These are phyloP conservation scores for Siniperca scherzeri DNA, from an alignment of 2,797 vertebrate genomes.

Conservation along the genomic window DNA sequence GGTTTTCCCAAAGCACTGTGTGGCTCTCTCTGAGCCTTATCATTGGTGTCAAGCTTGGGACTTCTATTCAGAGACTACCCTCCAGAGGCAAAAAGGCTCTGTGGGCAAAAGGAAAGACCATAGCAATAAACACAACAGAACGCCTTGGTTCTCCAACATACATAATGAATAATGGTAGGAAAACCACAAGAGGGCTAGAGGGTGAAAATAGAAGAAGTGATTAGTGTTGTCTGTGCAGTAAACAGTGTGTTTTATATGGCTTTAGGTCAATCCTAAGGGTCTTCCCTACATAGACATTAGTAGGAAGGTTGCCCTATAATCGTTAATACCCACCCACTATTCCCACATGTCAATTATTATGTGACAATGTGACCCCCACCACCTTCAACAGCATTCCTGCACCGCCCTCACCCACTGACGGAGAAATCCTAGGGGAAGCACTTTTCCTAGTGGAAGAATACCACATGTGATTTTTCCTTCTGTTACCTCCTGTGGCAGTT, in stretches of 20 bases:
- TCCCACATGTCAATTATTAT: constrained; percentile 41
- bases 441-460: constrained; percentile 35
- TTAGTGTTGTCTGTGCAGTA: constrained; percentile 40
- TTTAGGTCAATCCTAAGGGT: constrained; percentile 42
- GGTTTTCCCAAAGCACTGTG: constrained; percentile 59
- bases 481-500: constrained; percentile 23
- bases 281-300: constrained; percentile 8
- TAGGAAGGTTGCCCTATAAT: constrained; percentile 32
- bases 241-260: constrained; percentile 49
- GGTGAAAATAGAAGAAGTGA: constrained; percentile 49
- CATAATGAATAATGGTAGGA: constrained; percentile 40
- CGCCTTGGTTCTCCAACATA: constrained; percentile 44
- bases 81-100: constrained; percentile 67
- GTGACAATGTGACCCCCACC: constrained; percentile 31
- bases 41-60: constrained; percentile 77
- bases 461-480: constrained; percentile 32
- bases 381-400: constrained; percentile 21
- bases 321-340: constrained; percentile 13
- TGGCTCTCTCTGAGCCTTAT: constrained; percentile 67
- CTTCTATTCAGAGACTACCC: constrained; percentile 76
- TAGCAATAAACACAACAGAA: constrained; percentile 70
- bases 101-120: constrained; percentile 58
- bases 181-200: constrained; percentile 45
- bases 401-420: constrained; percentile 19
- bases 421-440: constrained; percentile 25